A percentile compares a stretch with the other conserved stretches of the same genome.
phyloP scores from a whole-genome alignment of 2,888 invertebrate genomes.

The Hypercompe scribonia region DNA sequence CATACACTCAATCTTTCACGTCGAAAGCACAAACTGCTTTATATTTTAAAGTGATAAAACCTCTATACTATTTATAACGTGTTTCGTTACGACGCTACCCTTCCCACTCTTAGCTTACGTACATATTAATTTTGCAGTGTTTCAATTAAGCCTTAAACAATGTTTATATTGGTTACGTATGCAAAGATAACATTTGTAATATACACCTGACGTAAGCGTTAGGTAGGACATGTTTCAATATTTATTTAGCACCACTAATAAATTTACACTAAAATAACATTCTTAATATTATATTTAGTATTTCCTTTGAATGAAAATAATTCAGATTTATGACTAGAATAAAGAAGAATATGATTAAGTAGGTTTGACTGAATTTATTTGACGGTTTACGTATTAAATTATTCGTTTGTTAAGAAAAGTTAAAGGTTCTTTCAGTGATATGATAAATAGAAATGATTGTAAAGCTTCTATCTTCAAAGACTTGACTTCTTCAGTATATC shows the following conservation, averaged over 20 bases:
- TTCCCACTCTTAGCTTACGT: neutral
- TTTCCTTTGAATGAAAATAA: no score
- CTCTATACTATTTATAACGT: neutral
- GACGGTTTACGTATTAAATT: no score
- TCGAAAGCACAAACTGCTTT: neutral
- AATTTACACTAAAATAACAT: neutral
- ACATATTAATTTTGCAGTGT: slow-evolving; percentile 5
- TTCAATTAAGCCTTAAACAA: slow-evolving; percentile 7
- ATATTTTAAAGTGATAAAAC: no score
- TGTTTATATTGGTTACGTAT: neutral
- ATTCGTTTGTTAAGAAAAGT: no score
- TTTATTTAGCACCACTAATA: neutral
- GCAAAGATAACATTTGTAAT: neutral
- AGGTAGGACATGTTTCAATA: neutral
- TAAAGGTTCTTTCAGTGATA: no score
- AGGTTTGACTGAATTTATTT: no score
- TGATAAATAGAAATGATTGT: no score
- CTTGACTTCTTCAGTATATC: no score
- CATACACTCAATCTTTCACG: neutral
- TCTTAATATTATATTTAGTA: no score
- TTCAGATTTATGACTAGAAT: no score
- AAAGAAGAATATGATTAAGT: no score
- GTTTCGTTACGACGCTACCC: neutral
- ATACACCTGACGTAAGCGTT: neutral
- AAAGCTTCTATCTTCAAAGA: no score